Evolutionary conservation across 2,888 invertebrate species (phyloP).

Genomic region (Mechanitis mazaeus): DNA sequence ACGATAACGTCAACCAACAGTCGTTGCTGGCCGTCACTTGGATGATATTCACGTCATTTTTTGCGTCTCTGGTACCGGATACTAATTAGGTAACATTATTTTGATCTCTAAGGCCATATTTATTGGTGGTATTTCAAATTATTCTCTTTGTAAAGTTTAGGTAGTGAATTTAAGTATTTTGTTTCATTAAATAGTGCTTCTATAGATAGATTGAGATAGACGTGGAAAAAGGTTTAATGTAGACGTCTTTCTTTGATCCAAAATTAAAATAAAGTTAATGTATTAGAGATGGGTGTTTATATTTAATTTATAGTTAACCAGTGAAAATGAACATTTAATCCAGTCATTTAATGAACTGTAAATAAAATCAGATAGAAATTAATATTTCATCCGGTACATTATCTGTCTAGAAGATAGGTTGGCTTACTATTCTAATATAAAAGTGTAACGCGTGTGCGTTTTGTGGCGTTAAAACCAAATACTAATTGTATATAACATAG

Average conservation of each 20-base stretch:
- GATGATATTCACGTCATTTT: conserved; percentile 95
- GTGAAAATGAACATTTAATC: no score
- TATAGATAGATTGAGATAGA: background rate
- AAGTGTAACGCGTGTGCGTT: conserved; percentile 22
- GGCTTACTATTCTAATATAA: background rate
- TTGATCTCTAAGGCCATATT: background rate
- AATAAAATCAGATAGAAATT: no score
- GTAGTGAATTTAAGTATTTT: background rate
- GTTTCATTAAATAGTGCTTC: background rate
- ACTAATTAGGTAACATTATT: conserved; percentile 66
- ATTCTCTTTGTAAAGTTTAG: conserved; percentile 7
- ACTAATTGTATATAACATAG: conserved; percentile 46
- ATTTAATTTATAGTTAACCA: no score
- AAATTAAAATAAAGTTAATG: no score
- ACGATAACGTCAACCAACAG: conserved; percentile 42
- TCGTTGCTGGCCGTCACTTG: conserved; percentile 84
- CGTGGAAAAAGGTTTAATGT: background rate
- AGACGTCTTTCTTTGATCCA: no score
- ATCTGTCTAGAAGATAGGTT: background rate
- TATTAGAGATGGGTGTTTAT: no score
- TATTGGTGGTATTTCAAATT: conserved; percentile 23
- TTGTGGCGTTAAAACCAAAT: conserved; percentile 41
- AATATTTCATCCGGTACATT: no score
- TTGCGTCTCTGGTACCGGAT: conserved; percentile 95
- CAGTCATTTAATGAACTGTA: no score